Evolutionary conservation across 2,797 vertebrate species (phyloP), one percentile per base, ranked within the genome.

Genomic region (Pseudomugil gertrudae): DNA sequence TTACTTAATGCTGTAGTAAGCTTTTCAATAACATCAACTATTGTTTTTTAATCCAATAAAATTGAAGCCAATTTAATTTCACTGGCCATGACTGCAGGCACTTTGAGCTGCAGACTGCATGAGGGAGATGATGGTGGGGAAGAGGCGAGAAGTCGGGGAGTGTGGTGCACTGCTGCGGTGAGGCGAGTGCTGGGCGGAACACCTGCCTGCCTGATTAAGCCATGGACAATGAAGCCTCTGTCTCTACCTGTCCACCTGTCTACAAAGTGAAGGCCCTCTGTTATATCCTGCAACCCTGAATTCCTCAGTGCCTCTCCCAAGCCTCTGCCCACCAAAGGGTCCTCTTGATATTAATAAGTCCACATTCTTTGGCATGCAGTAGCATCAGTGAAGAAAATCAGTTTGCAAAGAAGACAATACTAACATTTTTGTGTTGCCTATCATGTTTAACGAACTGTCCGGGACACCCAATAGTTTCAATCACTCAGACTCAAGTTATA

Each of bases 161-260:
- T 56, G 11, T 17, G 78, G 72, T 65, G 74, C 63, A 70, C 80
- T 83, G 70, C 70, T 33, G 72, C 63, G 76, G 77, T 78, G 73
- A 88, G 84, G 77, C 17, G 70, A 66, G 72, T 6, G 52, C 83
- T 63, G 68, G 80, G 81, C 54, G 3, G 80, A 82, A 90, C 93
- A 94, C 93, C 93, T 94, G 92, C 86, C 79, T 76, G 71, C 60
- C 80, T 88, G 89, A 89, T 92, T 91, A 87, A 89, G 81, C 78
- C 57, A 24, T 14, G 59, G 66, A 94, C 93, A 94, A 93, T 77
- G 82, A 79, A 59, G 71, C 62, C 80, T 89, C 87, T 94, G 93
- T 94, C 85, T 70, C 62, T 76, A 83, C 77, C 73, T 85, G 88
- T 89, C 91, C 93, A 94, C 92, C 93, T 94, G 93, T 89, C 87